Base-by-base conservation (phyloP, 2,888 invertebrate species). In the Drosophila villosipedis region DNA sequence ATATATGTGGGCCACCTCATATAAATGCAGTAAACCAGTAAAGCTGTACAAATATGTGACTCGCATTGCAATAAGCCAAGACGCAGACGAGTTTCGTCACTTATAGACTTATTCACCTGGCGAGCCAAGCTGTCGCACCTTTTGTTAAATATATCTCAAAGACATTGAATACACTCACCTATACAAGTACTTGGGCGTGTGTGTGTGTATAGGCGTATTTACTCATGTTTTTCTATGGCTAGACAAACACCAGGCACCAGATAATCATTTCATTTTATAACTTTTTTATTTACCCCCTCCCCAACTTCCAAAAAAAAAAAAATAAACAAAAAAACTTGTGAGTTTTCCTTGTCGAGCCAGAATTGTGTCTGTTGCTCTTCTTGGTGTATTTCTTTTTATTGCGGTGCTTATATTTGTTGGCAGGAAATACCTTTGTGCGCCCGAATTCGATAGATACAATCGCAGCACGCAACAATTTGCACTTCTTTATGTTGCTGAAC, bases 191-290 rank as follows among this genome's bases (percentile, higher is more conserved):
- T 28, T 50, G 39, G n/a, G 41, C 25, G 22, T 43, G 25, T 12
- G 49, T n/a, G 35, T 52, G 31, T 49, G 41, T 53, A 37, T 58
- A 49, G 50, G 62, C 67, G 33, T 50, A 59, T 52, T 53, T 65
- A 50, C 30, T 53, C 53, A 58, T 76, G 67, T 76, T 74, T 73
- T 68, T 82, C 65, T 63, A 73, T 59, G 82, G 72, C 89, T 81
- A 84, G 87, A 87, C 88, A 77, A 82, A 78, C 78, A 77, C 66
- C 66, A 84, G 79, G 84, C 78, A 83, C 78, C 74, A 85, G 87
- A 90, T 87, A 87, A 87, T 87, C 87, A 87, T 90, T 90, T 85
- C 82, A 83, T 85, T 87, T 87, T 87, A 87, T 77, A 86, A 86
- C 90, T 88, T 90, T 90, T 88, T 85, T 75, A 68, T 73, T 69